Percentiles rank a stretch among this genome's conserved stretches.
phyloP scores from a whole-genome alignment of 1,140 invertebrate species.

The Neotoxoptera formosana region DNA sequence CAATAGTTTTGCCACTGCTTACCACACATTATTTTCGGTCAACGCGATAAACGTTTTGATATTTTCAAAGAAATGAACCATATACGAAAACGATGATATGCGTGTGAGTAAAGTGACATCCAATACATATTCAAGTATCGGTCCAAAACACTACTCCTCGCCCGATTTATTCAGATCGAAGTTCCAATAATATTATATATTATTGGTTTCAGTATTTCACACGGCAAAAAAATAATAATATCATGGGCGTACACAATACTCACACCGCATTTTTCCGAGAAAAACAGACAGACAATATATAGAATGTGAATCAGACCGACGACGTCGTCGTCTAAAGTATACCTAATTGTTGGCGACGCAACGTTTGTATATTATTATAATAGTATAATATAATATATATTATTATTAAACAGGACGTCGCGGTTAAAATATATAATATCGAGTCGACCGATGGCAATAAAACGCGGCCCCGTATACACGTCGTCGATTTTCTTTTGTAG shows the following conservation, averaged over 20 bases:
- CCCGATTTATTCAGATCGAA: not conserved
- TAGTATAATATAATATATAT: not conserved
- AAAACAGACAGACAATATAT: not conserved
- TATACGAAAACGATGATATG: too few relatives aligned
- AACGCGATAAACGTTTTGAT: too few relatives aligned
- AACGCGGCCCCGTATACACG: not conserved
- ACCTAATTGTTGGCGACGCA: not conserved
- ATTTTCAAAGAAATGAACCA: not conserved
- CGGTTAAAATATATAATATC: not conserved
- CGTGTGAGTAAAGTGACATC: not conserved
- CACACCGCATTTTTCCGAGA: not conserved
- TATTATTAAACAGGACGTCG: not conserved
- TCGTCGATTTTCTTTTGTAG: slow-evolving; percentile 18
- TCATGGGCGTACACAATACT: too few relatives aligned
- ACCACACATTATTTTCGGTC: too few relatives aligned
- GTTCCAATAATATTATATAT: not conserved
- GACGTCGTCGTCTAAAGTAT: not conserved
- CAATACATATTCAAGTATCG: not conserved
- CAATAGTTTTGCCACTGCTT: too few relatives aligned
- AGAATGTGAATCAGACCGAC: not conserved
- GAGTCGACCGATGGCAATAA: slow-evolving; percentile 15
- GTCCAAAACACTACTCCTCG: not conserved
- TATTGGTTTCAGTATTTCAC: not conserved
- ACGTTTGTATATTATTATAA: not conserved
- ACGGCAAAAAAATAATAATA: not conserved